Conservation (phyloP, 1,140 invertebrate genomes). For the Drosophila setifemur region DNA sequence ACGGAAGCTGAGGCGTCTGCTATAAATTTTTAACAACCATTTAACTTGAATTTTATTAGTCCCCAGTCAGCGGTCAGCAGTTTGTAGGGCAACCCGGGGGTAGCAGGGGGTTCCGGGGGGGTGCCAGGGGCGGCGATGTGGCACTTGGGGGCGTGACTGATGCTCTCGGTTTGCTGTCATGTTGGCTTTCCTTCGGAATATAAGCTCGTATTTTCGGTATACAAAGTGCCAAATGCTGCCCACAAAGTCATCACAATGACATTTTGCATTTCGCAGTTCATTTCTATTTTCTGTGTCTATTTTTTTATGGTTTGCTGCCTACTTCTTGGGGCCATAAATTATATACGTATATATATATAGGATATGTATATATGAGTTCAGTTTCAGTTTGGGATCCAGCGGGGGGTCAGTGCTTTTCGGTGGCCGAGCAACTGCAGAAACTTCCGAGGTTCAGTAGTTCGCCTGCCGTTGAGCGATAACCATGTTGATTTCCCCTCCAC, state of each 20-base stretch:
- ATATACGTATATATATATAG: background rate
- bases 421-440: background rate
- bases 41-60: constrained; percentile 81
- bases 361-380: background rate
- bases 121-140: background rate
- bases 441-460: constrained; percentile 18
- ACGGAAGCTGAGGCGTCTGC: constrained; percentile 49
- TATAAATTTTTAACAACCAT: constrained; percentile 81
- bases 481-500: background rate
- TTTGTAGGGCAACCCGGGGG: background rate
- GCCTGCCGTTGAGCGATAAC: constrained; percentile 35
- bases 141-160: background rate
- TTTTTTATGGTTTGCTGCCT: constrained; percentile 24
- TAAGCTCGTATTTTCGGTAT: constrained; percentile 33
- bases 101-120: background rate
- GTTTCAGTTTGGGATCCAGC: background rate
- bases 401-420: constrained; percentile 1
- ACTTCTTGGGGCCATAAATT: constrained; percentile 23
- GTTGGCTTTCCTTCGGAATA: constrained; percentile 22
- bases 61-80: constrained; percentile 52
- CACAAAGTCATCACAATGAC: constrained; percentile 61
- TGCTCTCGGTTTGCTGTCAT: constrained; percentile 19
- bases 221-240: constrained; percentile 41
- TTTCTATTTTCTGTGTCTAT: background rate
- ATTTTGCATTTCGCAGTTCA: constrained; percentile 48